These are phyloP conservation scores for Umimayanthus chanpuru DNA, from an alignment of 92 coral and sea anemone species.

Conservation along the genomic window DNA sequence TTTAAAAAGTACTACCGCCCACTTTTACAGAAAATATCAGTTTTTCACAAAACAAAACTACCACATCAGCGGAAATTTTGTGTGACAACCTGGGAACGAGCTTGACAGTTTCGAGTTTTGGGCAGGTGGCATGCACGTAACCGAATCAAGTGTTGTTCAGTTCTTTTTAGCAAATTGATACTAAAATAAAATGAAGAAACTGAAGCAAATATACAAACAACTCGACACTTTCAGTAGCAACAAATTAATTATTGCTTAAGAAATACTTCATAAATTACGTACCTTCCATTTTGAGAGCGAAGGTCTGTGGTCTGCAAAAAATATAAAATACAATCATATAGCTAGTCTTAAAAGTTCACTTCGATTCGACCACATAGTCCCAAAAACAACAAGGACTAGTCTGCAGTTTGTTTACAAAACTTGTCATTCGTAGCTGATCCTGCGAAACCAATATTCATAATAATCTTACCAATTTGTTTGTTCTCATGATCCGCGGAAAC, in stretches of 20 bases:
- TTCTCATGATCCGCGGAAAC: slow-evolving; percentile 67
- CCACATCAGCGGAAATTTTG: not conserved
- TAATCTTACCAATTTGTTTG: slow-evolving; percentile 71
- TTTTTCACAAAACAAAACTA: too few species aligned
- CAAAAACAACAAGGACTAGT: not conserved
- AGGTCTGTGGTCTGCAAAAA: slow-evolving; percentile 64
- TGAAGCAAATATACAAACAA: not conserved
- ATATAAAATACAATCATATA: not conserved
- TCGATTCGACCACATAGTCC: not conserved
- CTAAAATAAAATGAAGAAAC: slow-evolving; percentile 5
- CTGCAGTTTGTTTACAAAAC: slow-evolving; percentile 18
- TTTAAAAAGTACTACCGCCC: not conserved
- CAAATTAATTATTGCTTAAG: not conserved
- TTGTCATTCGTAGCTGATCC: slow-evolving; percentile 2
- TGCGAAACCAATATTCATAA: not conserved
- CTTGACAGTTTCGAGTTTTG: not conserved
- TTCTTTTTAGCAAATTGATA: not conserved
- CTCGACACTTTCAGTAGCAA: not conserved
- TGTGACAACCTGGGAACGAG: too few species aligned
- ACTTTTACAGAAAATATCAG: not conserved
- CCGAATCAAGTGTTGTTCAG: not conserved
- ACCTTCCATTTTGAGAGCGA: slow-evolving; percentile 99
- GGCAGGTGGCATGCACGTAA: not conserved
- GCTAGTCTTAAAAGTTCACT: too few species aligned
- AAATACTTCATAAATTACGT: not conserved